Base-by-base conservation (phyloP, 2,888 invertebrate species). In the Drosophila paramelanica region DNA sequence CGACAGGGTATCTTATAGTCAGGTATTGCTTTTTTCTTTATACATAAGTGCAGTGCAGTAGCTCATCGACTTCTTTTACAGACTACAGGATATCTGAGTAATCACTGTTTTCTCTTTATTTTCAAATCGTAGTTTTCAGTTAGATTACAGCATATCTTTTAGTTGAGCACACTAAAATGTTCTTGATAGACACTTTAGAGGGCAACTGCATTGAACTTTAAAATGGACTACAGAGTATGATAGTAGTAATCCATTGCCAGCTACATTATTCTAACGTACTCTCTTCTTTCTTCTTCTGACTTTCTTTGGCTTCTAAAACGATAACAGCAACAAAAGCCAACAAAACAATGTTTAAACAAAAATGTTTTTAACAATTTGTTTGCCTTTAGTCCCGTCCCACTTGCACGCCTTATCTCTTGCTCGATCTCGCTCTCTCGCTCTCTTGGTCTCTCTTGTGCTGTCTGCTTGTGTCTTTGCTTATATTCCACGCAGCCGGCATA, bases 401-500 rank as follows among this genome's bases (percentile, higher is more conserved):
- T 31, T 53, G 13, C 46, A 10, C 42, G 36, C 36, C 13, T 4
- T 33, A 33, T n/a, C 10, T 23, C 47, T 5, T n/a, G 1, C 42
- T 11, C 10, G 31, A 1, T 8, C 36, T 11, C 31, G 6, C 25
- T 7, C 8, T 0, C 52, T 14, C 13, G 27, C n/a, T 20, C 5
- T 5, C n/a, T n/a, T 11, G 6, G n/a, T 8, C 25, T 2, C 42
- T 41, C 27, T 14, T 20, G 55, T 17, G n/a, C 47, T 27, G 36
- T n/a, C 38, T 46, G 14, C 36, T 27, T 17, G 42, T 56, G 55
- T 77, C 42, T 72, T 64, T 67, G 43, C 67, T 78, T 61, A 67
- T 67, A 64, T 69, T 74, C 62, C 65, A 73, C 65, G 67, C 76
- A 77, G 51, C 73, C 72, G 67, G 72, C 74, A 76, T 47, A 47